phyloP scores from a whole-genome alignment of 2,113 vertebrate genomes.

The Oenanthe melanoleuca region DNA sequence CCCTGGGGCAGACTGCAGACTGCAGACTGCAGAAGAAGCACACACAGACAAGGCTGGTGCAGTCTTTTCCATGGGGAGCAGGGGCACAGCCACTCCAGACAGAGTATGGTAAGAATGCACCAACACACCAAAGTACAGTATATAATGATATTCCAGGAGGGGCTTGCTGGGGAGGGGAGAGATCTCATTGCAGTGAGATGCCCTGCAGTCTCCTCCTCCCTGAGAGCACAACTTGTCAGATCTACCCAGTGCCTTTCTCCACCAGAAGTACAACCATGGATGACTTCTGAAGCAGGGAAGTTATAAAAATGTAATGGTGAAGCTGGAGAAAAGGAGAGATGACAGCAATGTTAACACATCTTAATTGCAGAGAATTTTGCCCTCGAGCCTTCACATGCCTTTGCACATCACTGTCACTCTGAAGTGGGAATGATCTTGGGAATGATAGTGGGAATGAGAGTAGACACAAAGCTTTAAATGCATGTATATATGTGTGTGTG shows the following conservation, averaged over 20 bases:
- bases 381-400: background rate
- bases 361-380: constrained; percentile 29
- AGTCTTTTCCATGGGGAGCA: fast-evolving
- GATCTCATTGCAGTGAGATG: background rate
- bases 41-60: background rate
- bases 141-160: background rate
- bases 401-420: background rate
- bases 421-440: background rate
- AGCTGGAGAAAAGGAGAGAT: background rate
- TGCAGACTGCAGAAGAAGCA: background rate
- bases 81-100: background rate
- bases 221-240: background rate
- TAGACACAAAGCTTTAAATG: background rate
- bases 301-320: background rate
- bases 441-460: background rate
- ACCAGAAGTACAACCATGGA: background rate
- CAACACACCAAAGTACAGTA: background rate
- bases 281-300: background rate
- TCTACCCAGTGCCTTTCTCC: background rate
- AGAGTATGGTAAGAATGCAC: background rate
- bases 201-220: background rate
- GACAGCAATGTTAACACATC: background rate
- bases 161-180: background rate
- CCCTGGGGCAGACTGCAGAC: background rate
- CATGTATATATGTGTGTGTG: too few relatives aligned